A percentile compares a stretch with the other conserved stretches of the same genome.
These are phyloP conservation scores for Margaritifera margaritifera DNA, from an alignment of 2,888 invertebrate genomes.

Conservation along the genomic window DNA sequence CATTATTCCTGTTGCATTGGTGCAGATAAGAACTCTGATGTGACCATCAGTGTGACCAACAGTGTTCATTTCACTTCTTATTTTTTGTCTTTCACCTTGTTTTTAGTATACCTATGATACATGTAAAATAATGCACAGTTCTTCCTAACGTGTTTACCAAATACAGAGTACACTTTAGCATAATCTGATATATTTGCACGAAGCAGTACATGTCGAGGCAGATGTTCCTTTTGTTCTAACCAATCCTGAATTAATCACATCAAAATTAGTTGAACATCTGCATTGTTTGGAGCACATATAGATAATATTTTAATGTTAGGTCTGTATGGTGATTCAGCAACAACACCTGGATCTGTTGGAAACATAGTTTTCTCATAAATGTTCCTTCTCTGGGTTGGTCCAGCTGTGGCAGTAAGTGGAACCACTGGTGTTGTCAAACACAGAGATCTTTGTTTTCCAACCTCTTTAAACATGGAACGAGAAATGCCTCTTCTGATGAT, in stretches of 20 bases:
- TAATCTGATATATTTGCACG: slow-evolving; percentile 8
- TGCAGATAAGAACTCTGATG: slow-evolving; percentile 31
- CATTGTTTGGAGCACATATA: neutral
- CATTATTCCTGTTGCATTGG: slow-evolving; percentile 32
- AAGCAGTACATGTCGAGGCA: slow-evolving; percentile 13
- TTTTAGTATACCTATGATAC: slow-evolving; percentile 28
- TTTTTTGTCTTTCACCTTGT: slow-evolving; percentile 22
- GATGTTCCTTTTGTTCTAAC: neutral
- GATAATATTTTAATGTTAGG: neutral
- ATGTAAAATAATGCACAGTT: slow-evolving; percentile 14
- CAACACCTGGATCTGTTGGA: neutral
- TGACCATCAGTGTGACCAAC: slow-evolving; percentile 19
- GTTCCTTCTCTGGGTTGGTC: slow-evolving; percentile 12
- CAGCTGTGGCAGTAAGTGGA: slow-evolving; percentile 16
- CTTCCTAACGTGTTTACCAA: no score
- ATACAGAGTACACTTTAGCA: neutral
- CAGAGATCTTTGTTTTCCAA: slow-evolving; percentile 12
- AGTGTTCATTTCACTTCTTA: slow-evolving; percentile 16
- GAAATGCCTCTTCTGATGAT: slow-evolving; percentile 6
- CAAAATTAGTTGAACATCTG: neutral
- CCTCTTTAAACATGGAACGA: slow-evolving; percentile 7
- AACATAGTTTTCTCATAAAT: slow-evolving; percentile 14
- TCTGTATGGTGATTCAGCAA: neutral
- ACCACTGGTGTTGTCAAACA: slow-evolving; percentile 3
- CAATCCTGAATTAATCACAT: slow-evolving; percentile 2